Evolutionary conservation across 2,888 invertebrate species (phyloP).

Genomic region (Scaeva pyrastri): DNA sequence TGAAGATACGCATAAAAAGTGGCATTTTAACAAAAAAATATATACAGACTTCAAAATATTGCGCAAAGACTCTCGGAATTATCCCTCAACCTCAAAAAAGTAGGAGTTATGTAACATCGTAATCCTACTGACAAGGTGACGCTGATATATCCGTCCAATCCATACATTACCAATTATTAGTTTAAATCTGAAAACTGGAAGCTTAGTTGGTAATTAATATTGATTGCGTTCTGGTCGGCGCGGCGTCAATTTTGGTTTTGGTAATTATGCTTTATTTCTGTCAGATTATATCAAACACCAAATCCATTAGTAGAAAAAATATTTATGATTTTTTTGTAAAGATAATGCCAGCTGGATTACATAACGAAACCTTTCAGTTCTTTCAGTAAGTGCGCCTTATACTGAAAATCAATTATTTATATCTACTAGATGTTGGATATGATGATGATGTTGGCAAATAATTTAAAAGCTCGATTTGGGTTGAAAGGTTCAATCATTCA

Average conservation of each 20-base stretch:
- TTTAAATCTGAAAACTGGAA: constrained; percentile 9
- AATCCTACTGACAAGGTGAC: constrained; percentile 20
- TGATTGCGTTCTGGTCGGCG: constrained; percentile 18
- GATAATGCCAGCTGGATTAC: constrained; percentile 12
- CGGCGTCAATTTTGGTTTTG: neutral
- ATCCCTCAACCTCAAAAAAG: constrained; percentile 27
- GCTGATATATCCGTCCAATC: constrained; percentile 24
- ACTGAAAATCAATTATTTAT: constrained; percentile 43
- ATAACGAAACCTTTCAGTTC: constrained; percentile 38
- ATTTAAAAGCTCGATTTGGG: constrained; percentile 23
- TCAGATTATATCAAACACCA: constrained; percentile 18
- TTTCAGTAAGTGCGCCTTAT: constrained; percentile 32
- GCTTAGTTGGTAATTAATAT: constrained; percentile 27
- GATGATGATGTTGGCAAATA: constrained; percentile 22
- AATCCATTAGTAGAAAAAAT: constrained; percentile 15
- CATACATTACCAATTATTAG: constrained; percentile 43
- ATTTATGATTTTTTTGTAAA: neutral
- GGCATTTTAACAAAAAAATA: constrained; percentile 12
- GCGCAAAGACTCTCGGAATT: constrained; percentile 1
- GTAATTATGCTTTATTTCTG: constrained; percentile 10
- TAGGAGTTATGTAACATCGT: constrained; percentile 20
- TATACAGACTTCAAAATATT: neutral
- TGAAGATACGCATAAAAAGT: constrained; percentile 23
- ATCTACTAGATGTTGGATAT: constrained; percentile 9
- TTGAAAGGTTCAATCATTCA: constrained; percentile 54